Conservation (phyloP, 2,797 vertebrate genomes). For the Mionectes olivaceus region DNA sequence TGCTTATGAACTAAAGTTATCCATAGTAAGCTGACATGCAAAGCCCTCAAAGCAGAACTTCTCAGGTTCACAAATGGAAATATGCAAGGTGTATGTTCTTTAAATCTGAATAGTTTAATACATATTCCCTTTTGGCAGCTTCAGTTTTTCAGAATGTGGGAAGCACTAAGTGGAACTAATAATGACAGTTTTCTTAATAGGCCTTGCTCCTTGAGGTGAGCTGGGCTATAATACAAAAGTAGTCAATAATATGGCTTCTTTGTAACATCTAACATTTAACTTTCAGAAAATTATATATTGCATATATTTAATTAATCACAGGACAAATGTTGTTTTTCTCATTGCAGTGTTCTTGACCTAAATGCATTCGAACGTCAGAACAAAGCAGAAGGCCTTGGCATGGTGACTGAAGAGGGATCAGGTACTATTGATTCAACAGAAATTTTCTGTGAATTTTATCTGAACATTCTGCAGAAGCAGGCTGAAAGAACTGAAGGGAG, state of each 20-base stretch:
- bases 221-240: not conserved
- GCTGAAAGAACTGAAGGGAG: not conserved
- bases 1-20: not conserved
- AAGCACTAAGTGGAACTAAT: not conserved
- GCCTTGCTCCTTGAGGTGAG: not conserved
- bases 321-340: not conserved
- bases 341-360: slow-evolving; percentile 90
- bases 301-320: not conserved
- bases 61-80: not conserved
- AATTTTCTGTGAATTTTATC: not conserved
- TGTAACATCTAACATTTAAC: not conserved
- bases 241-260: not conserved
- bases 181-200: not conserved
- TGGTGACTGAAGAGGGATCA: slow-evolving; percentile 98
- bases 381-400: slow-evolving; percentile 96
- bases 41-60: not conserved
- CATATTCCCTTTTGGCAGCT: not conserved
- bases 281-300: not conserved
- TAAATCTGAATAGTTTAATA: not conserved
- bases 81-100: not conserved
- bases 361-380: slow-evolving; percentile 97
- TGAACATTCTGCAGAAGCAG: not conserved
- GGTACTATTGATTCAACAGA: slow-evolving; percentile 77
- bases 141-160: not conserved
- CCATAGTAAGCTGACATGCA: not conserved